phyloP scores from a whole-genome alignment of 2,113 vertebrate species.

The Melanerpes formicivorus region DNA sequence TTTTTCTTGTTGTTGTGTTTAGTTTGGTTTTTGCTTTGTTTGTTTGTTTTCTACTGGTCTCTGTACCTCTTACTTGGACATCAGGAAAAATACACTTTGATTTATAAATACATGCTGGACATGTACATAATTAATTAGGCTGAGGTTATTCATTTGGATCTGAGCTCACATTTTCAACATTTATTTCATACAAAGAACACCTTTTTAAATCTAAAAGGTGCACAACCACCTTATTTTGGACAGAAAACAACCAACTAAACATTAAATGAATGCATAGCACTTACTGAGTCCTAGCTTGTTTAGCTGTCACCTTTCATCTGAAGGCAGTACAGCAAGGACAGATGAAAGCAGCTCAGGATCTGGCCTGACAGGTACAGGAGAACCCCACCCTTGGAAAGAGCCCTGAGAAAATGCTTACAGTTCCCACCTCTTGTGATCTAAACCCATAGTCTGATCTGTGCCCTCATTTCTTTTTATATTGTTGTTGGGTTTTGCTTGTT shows the following conservation, averaged over 20 bases:
- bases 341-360: neutral
- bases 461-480: too few relatives aligned
- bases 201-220: neutral
- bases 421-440: neutral
- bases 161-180: neutral
- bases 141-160: neutral
- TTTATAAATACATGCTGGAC: neutral
- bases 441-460: neutral
- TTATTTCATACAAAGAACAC: neutral
- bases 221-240: neutral
- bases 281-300: neutral
- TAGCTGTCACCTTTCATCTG: neutral
- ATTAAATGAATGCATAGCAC: neutral
- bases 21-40: neutral
- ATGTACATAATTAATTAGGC: neutral
- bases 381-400: accelerated
- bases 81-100: neutral
- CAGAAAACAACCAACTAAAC: neutral
- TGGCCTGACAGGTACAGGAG: neutral
- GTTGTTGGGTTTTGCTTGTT: too few relatives aligned
- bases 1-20: too few relatives aligned
- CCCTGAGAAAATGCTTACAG: neutral
- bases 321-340: neutral
- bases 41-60: neutral
- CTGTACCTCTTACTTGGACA: neutral